Base-by-base conservation (phyloP, 2,797 vertebrate species). In the Rhabdophis nuchalis region DNA sequence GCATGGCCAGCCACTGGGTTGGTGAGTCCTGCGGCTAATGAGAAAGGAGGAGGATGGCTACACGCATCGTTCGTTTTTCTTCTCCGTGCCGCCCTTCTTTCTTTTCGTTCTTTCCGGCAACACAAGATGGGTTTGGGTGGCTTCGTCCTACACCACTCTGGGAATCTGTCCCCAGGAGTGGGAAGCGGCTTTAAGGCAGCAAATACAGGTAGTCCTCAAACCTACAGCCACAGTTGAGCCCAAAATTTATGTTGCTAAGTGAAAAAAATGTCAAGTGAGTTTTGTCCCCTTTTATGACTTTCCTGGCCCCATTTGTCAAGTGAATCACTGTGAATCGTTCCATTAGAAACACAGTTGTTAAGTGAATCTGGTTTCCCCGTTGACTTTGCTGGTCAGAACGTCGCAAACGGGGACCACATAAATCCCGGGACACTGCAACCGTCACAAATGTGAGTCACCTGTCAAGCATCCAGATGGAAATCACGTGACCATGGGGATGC, bases 1-100 rank as follows among this genome's bases (percentile, higher is more conserved):
- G 98, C 95, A 98, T 98, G n/a, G 97, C 97, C 85, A 98, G 97
- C 94, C 98, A 98, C 4, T 98, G 98, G 98, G 98, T 97, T 60
- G 98, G 98, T 99, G 95, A 96, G 97, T 90, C 36, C 10, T 46
- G 72, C 4, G 0, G 9, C 41, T 25, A 82, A 82, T 46, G 72
- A 46, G 41, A 46, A 46, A 46, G 41, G 25, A 46, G 46, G 10
- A 46, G 36, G 41, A 82, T 25, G 41, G 10, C 36, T 82, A 25
- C 10, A 1, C 4, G n/a, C n/a, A 1, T 12, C 36, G 25, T 46
- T 46, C 10, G 0, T 46, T 82, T 82, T 25, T 36, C 20, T 46
- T 82, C 72, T 46, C 72, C 9, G 5, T 46, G 72, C 72, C 36
- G 2, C 12, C 20, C 36, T 41, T 23, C 72, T 82, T 82, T 23